Evolutionary conservation across 2,113 vertebrate species (phyloP).

Genomic region (Picathartes gymnocephalus): DNA sequence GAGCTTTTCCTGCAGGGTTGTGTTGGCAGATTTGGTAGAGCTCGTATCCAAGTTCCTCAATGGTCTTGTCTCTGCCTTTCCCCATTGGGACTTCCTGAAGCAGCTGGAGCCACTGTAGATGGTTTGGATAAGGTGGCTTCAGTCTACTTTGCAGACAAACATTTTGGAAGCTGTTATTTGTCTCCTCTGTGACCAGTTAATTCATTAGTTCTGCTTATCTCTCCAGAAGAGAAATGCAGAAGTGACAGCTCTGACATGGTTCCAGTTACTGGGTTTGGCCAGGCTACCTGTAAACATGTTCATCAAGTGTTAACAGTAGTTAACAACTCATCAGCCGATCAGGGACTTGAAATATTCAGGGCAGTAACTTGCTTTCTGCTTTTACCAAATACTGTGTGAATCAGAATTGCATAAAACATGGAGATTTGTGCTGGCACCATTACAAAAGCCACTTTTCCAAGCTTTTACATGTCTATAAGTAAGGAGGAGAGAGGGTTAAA

Average conservation of each 20-base stretch:
- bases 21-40: not conserved
- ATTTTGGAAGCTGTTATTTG: not conserved
- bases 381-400: conserved; percentile 45
- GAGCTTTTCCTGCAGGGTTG: not conserved
- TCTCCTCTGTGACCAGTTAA: not conserved
- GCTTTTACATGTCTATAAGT: conserved; percentile 51
- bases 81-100: not conserved
- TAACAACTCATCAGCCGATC: not conserved
- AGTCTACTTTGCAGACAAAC: not conserved
- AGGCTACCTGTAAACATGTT: conserved; percentile 5
- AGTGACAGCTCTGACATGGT: not conserved
- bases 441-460: conserved; percentile 59
- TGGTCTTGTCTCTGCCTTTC: not conserved
- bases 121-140: not conserved
- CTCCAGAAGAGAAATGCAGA: not conserved
- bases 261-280: not conserved
- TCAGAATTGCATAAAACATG: conserved; percentile 19
- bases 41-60: not conserved
- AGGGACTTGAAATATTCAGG: not conserved
- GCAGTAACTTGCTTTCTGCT: conserved; percentile 14
- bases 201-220: not conserved
- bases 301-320: conserved; percentile 3
- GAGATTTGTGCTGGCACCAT: conserved; percentile 41
- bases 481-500: conserved; percentile 59
- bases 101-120: not conserved